Conservation (phyloP, 1,140 invertebrate genomes). For the Thaumatotibia leucotreta region DNA sequence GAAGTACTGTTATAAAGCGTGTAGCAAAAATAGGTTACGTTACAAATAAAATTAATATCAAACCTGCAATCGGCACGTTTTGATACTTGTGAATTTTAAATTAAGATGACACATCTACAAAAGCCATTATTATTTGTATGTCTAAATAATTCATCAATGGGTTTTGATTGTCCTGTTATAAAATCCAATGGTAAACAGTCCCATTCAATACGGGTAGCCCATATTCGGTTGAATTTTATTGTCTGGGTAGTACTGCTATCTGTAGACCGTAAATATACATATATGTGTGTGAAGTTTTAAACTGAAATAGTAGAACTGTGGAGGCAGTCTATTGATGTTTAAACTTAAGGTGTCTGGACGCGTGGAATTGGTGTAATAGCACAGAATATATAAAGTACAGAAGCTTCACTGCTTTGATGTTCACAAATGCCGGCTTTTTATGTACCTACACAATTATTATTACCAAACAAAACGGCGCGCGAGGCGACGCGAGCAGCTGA, state of each 20-base stretch:
- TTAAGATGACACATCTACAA: neutral
- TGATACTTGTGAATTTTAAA: neutral
- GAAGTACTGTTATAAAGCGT: neutral
- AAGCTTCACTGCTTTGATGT: too few species aligned
- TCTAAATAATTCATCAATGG: neutral
- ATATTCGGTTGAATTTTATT: slow-evolving; percentile 3
- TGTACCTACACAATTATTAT: too few species aligned
- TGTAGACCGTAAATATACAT: neutral
- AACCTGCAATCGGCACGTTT: neutral
- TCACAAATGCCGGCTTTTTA: too few species aligned
- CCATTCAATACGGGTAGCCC: neutral
- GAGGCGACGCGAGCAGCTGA: too few species aligned
- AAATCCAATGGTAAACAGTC: neutral
- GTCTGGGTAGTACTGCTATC: neutral
- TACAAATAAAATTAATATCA: neutral
- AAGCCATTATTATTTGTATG: neutral
- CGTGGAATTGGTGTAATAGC: neutral
- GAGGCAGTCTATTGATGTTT: neutral
- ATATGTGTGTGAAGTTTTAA: neutral
- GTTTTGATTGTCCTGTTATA: neutral
- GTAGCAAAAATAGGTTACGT: neutral
- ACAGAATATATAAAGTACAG: too few species aligned
- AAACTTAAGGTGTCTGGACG: slow-evolving; percentile 3
- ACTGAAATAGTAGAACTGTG: neutral
- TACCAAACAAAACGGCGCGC: too few species aligned